Percentiles rank a stretch among this genome's conserved stretches.
phyloP scores from a whole-genome alignment of 2,113 vertebrate species.

The Syngnathus typhle region DNA sequence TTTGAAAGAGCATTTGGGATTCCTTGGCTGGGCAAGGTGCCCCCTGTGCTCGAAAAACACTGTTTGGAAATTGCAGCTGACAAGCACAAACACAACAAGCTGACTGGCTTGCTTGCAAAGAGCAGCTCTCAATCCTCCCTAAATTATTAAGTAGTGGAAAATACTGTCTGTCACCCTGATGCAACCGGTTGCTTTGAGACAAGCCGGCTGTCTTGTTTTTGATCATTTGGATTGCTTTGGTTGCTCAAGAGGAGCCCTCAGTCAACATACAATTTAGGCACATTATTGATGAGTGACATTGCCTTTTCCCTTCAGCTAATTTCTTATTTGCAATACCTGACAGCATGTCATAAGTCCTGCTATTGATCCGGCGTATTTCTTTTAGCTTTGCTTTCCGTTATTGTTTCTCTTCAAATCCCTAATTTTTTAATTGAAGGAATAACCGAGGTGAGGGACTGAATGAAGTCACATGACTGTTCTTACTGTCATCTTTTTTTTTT shows the following conservation, averaged over 20 bases:
- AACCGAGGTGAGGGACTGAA: neutral
- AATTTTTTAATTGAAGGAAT: neutral
- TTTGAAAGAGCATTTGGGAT: conserved; percentile 28
- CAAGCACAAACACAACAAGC: conserved; percentile 42
- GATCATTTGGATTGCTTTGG: conserved; percentile 9
- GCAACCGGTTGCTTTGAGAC: conserved; percentile 40
- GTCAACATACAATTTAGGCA: conserved; percentile 2
- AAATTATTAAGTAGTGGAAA: conserved; percentile 56
- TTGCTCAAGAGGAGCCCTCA: neutral
- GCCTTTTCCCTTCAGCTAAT: neutral
- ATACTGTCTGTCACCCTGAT: conserved; percentile 43
- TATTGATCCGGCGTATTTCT: neutral
- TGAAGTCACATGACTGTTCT: too few species aligned
- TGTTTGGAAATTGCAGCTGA: conserved; percentile 48
- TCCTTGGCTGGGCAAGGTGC: conserved; percentile 35
- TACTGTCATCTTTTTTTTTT: too few species aligned
- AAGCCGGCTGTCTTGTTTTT: conserved; percentile 17
- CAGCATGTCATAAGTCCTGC: neutral
- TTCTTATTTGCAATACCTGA: neutral
- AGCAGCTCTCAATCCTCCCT: conserved; percentile 55
- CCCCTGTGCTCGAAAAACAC: conserved; percentile 9
- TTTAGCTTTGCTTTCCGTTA: neutral
- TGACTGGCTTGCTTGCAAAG: conserved; percentile 37
- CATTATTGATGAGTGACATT: conserved; percentile 3
- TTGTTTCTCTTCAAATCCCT: neutral